Base-by-base conservation (phyloP, 1,140 invertebrate species). In the Sinella curviseta region DNA sequence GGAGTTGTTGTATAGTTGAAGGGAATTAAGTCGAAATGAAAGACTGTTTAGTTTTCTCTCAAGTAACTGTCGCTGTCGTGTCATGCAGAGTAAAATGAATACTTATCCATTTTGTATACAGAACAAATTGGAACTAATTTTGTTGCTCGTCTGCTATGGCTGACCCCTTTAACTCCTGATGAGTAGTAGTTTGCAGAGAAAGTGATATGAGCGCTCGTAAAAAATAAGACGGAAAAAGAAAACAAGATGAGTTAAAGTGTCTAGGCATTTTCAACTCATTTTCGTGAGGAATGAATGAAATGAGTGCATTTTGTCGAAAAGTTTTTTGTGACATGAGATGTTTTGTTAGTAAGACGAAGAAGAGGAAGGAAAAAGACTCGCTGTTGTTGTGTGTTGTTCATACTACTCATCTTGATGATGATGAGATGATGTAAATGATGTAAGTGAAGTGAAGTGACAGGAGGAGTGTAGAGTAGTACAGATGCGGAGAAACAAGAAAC, bases 371-470 rank as follows among this genome's bases (percentile, higher is more conserved):
- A 8, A 48, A 48, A 8, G 39, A 48, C 20, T 48, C n/a, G n/a
- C n/a, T n/a, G n/a, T n/a, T n/a, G n/a, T n/a, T n/a, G n/a, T n/a
- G n/a, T n/a, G n/a, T n/a, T n/a, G n/a, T n/a, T n/a, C n/a, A n/a
- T n/a, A n/a, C 20, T 48, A 20, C 20, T 48, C 8, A 20, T 12
- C 39, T 48, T 48, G 39, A 20, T 48, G 39, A 48, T 48, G 39
- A 48, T 48, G 39, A 48, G 39, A 48, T 48, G 39, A 48, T 48
- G 39, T 48, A 48, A 48, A 48, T 48, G 39, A 48, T 48, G 57
- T 26, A 14, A 17, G 57, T 60, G 65, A 70, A 8, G 12, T 70
- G 65, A 70, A 70, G 65, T 70, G 65, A 70, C 65, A 70, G 65
- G 26, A 33, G 31, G 24, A 70, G 39, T 48, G 39, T 48, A n/a